phyloP scores from a whole-genome alignment of 1,140 invertebrate species.

The Maconellicoccus hirsutus region DNA sequence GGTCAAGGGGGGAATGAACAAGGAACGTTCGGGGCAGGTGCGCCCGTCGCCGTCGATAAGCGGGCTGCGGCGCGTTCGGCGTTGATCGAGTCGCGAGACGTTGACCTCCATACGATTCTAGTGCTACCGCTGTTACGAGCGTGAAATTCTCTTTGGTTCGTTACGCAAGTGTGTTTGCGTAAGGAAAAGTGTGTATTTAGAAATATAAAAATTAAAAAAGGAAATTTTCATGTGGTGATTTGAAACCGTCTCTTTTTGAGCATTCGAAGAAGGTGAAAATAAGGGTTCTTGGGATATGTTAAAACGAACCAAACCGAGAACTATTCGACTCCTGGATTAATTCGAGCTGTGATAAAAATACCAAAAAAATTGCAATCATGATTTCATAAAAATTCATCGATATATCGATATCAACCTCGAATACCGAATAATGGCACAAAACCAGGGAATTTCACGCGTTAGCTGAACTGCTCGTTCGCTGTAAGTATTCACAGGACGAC shows the following conservation, averaged over 20 bases:
- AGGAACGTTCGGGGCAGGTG: slow-evolving; percentile 17
- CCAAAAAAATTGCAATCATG: too few species aligned
- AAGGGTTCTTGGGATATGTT: too few species aligned
- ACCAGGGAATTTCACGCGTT: background rate
- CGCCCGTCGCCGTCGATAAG: slow-evolving; percentile 12
- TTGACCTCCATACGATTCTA: slow-evolving; percentile 17
- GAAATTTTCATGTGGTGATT: too few species aligned
- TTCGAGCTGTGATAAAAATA: too few species aligned
- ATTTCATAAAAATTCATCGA: too few species aligned
- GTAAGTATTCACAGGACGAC: slow-evolving; percentile 7
- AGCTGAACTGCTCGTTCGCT: background rate
- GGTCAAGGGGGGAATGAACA: background rate
- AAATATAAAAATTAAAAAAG: too few species aligned
- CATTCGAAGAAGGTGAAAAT: too few species aligned
- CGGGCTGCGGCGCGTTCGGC: background rate
- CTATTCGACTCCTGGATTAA: too few species aligned
- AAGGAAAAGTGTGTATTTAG: too few species aligned
- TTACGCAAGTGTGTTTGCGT: too few species aligned
- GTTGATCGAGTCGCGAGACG: slow-evolving; percentile 20
- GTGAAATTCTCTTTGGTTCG: background rate
- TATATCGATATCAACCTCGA: background rate
- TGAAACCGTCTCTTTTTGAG: too few species aligned
- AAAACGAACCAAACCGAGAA: too few species aligned
- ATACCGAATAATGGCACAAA: background rate
- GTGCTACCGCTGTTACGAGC: background rate